Evolutionary conservation across 2,113 vertebrate species (phyloP).

Genomic region (Psittacula cyanocephala): DNA sequence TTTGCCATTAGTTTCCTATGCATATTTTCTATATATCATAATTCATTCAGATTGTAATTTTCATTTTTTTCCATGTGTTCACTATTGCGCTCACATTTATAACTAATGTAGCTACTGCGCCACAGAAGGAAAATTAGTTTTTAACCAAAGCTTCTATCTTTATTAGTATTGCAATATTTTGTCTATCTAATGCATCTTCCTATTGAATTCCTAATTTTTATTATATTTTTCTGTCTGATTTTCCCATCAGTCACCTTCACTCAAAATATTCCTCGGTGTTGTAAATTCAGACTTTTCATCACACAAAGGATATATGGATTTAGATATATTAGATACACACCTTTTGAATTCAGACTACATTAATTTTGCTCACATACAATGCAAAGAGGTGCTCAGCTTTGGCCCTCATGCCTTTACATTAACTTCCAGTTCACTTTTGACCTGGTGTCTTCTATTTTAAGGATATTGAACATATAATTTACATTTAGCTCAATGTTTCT

Average conservation of each 20-base stretch:
- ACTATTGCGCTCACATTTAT: neutral
- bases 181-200: neutral
- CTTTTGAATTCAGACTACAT: neutral
- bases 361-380: neutral
- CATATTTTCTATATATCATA: neutral
- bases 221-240: neutral
- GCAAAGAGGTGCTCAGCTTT: neutral
- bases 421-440: neutral
- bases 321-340: neutral
- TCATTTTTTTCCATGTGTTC: neutral
- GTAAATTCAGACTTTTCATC: neutral
- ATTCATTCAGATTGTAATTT: neutral
- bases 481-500: neutral
- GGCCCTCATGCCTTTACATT: neutral
- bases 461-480: neutral
- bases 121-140: neutral
- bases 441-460: neutral
- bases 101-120: neutral
- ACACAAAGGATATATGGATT: neutral
- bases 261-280: neutral
- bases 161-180: neutral
- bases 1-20: neutral
- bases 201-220: neutral
- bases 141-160: neutral
- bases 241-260: neutral